Percentiles rank a stretch among this genome's conserved stretches.
Evolutionary conservation across 23 tunicate species (phyloP).

Genomic region (Oikopleura albicans): DNA sequence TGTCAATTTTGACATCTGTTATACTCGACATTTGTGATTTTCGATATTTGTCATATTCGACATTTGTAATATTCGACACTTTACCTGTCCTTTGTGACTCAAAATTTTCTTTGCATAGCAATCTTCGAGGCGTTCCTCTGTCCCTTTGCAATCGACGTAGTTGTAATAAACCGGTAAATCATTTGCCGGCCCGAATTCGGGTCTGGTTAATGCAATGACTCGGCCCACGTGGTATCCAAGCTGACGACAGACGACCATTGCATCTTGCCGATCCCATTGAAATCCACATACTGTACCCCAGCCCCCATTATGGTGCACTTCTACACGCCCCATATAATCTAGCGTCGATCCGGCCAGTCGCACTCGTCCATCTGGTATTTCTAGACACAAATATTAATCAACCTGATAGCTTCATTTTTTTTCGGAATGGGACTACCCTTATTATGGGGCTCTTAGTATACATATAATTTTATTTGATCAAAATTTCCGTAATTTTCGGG

Average conservation of each 20-base stretch:
- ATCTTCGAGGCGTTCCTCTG: neutral
- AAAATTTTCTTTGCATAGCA: neutral
- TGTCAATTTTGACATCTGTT: too few relatives aligned
- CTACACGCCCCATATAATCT: constrained; percentile 70
- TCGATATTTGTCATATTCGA: too few relatives aligned
- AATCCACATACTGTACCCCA: constrained; percentile 74
- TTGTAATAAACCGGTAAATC: constrained; percentile 18
- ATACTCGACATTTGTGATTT: too few relatives aligned
- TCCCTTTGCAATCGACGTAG: constrained; percentile 2
- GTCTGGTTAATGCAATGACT: constrained; percentile 34
- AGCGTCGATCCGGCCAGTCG: constrained; percentile 40
- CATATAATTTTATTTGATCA: too few relatives aligned
- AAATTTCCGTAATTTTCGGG: too few relatives aligned
- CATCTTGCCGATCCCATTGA: constrained; percentile 50
- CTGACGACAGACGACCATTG: constrained; percentile 60
- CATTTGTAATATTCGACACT: too few relatives aligned
- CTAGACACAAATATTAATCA: too few relatives aligned
- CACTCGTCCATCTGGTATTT: constrained; percentile 1
- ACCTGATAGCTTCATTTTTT: too few relatives aligned
- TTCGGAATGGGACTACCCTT: too few relatives aligned
- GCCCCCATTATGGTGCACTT: constrained; percentile 27
- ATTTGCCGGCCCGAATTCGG: constrained; percentile 35
- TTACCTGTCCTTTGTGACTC: neutral
- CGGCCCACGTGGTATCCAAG: constrained; percentile 51
- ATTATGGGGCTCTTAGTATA: too few relatives aligned